Conservation (phyloP, 2,797 vertebrate genomes). For the Cynopterus sphinx region DNA sequence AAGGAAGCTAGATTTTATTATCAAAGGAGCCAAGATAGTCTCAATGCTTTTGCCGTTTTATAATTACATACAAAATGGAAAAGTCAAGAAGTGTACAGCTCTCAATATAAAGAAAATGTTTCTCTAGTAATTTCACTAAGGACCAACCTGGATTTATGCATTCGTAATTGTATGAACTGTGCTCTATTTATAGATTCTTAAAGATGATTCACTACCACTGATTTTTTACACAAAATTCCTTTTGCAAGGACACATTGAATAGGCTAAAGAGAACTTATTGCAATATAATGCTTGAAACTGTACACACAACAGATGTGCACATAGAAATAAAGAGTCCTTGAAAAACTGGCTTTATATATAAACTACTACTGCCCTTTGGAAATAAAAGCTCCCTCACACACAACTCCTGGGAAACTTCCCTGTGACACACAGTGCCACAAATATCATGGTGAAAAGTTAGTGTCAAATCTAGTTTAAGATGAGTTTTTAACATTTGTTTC, state of each 20-base stretch:
- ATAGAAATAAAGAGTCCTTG: conserved; percentile 83
- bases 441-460: conserved; percentile 92
- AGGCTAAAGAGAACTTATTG: conserved; percentile 78
- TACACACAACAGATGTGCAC: conserved; percentile 87
- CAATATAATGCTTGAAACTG: conserved; percentile 85
- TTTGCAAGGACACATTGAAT: conserved; percentile 84
- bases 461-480: conserved; percentile 89
- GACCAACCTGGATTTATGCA: conserved; percentile 76
- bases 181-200: conserved; percentile 79
- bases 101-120: conserved; percentile 78
- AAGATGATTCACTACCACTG: conserved; percentile 79
- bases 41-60: conserved; percentile 74
- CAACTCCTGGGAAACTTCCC: conserved; percentile 94
- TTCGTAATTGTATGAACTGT: conserved; percentile 59
- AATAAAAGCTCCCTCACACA: conserved; percentile 87
- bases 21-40: conserved; percentile 64
- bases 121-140: conserved; percentile 77
- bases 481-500: conserved; percentile 92
- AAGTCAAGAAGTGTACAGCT: conserved; percentile 70
- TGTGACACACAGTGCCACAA: conserved; percentile 99
- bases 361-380: conserved; percentile 94
- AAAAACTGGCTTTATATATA: conserved; percentile 91
- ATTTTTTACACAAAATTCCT: conserved; percentile 80
- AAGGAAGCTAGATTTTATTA: conserved; percentile 72
- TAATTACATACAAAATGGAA: conserved; percentile 83